phyloP scores from a whole-genome alignment of 2,888 invertebrate species.

The Pseudoips prasinana region DNA sequence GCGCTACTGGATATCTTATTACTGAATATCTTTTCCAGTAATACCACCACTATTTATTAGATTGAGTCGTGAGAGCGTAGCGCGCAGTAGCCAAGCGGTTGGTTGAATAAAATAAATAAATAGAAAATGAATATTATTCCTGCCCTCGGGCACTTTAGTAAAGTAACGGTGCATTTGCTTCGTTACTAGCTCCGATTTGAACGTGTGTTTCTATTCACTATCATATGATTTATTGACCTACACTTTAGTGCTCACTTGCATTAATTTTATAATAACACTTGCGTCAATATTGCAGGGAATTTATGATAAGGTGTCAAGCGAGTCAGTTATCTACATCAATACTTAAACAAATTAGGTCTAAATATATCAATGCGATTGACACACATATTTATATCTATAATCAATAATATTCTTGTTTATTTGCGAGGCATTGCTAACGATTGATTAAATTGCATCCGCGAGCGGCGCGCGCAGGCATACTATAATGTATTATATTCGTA shows the following conservation, averaged over 20 bases:
- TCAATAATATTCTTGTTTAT: conserved; percentile 39
- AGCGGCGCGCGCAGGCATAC: conserved; percentile 33
- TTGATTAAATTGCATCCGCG: conserved; percentile 43
- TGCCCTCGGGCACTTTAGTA: conserved; percentile 41
- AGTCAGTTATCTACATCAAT: conserved; percentile 21
- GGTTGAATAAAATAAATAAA: conserved; percentile 69
- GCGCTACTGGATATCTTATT: conserved; percentile 71
- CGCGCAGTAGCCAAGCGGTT: conserved; percentile 57
- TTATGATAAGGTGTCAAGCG: conserved; percentile 18
- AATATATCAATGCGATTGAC: conserved; percentile 25
- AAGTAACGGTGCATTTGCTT: conserved; percentile 45
- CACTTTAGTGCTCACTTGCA: conserved; percentile 8
- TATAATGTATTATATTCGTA: conserved; percentile 42
- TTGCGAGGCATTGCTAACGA: conserved; percentile 36
- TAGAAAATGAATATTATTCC: conserved; percentile 49
- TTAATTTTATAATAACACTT: conserved; percentile 10
- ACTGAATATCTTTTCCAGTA: conserved; percentile 64
- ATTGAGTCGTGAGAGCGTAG: conserved; percentile 76
- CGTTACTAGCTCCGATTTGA: conserved; percentile 21
- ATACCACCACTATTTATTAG: conserved; percentile 74
- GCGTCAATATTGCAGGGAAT: conserved; percentile 9
- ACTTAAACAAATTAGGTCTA: conserved; percentile 28
- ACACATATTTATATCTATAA: conserved; percentile 30
- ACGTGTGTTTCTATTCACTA: conserved; percentile 6
- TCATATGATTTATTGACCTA: conserved; percentile 16